Conservation (phyloP, 2,888 invertebrate species). For the Phengaris arion region DNA sequence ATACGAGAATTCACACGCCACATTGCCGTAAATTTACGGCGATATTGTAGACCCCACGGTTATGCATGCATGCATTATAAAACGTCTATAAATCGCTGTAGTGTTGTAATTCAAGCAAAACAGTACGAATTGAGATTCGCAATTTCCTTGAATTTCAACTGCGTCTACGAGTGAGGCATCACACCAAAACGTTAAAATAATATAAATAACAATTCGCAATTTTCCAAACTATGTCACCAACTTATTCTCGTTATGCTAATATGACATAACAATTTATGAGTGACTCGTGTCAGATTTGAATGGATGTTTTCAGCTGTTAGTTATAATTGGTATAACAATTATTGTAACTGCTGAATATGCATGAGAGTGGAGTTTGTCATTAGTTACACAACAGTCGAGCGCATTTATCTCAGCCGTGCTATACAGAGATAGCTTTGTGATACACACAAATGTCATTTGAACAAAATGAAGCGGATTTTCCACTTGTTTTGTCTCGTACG, state of each 20-base stretch:
- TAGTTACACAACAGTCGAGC: conserved; percentile 66
- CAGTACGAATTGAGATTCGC: too few species aligned
- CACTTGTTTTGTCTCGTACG: conserved; percentile 15
- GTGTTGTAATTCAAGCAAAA: too few species aligned
- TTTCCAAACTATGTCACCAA: conserved; percentile 9
- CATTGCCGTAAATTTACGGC: too few species aligned
- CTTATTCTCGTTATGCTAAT: conserved; percentile 25
- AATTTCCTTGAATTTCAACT: too few species aligned
- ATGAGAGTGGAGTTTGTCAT: conserved; percentile 65
- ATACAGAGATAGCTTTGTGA: conserved; percentile 19
- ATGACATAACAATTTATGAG: conserved; percentile 13
- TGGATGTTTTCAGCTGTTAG: conserved; percentile 55
- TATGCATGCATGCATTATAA: too few species aligned
- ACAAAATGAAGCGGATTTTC: conserved; percentile 13
- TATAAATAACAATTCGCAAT: neutral
- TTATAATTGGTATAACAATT: conserved; percentile 61
- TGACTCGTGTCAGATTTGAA: conserved; percentile 40
- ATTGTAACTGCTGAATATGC: conserved; percentile 72
- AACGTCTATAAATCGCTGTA: too few species aligned
- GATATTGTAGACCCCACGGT: too few species aligned
- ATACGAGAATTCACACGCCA: too few species aligned
- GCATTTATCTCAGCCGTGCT: conserved; percentile 36
- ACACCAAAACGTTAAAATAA: too few species aligned
- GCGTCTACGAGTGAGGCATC: too few species aligned
- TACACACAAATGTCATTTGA: neutral